A percentile compares a stretch with the other conserved stretches of the same genome.
These are phyloP conservation scores for Cossypha caffra DNA, from an alignment of 2,797 vertebrate genomes.

Conservation along the genomic window DNA sequence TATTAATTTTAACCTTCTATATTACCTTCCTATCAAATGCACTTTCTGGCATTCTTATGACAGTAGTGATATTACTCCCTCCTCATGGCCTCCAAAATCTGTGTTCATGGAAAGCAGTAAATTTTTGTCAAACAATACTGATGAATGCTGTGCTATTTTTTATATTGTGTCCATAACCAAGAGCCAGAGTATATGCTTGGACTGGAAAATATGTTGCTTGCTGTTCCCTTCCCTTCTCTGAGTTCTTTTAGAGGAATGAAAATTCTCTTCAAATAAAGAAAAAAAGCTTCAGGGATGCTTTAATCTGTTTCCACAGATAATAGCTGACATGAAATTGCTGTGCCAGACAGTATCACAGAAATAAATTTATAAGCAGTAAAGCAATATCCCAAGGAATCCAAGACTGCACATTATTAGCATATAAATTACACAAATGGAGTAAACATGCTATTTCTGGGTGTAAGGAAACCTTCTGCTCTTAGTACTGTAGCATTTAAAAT, in stretches of 20 bases:
- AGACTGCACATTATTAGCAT: background rate
- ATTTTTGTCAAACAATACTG: background rate
- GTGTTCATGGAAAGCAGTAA: background rate
- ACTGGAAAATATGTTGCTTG: background rate
- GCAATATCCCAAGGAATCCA: background rate
- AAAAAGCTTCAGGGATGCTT: background rate
- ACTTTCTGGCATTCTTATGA: background rate
- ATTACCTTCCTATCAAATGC: background rate
- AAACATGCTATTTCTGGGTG: background rate
- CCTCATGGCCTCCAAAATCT: background rate
- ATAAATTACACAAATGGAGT: constrained; percentile 13
- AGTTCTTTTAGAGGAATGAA: background rate
- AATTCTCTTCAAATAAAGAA: background rate
- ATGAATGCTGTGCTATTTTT: background rate
- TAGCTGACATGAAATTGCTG: background rate
- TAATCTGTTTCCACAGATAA: constrained; percentile 13
- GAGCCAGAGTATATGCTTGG: background rate
- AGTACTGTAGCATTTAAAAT: background rate
- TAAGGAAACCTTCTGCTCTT: background rate
- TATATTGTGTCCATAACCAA: background rate
- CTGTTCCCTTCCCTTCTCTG: background rate
- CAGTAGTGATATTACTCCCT: background rate
- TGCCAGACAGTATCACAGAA: background rate
- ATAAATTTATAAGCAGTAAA: constrained; percentile 6
- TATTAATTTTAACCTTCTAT: background rate